These are phyloP conservation scores for Dione juno DNA, from an alignment of 2,888 invertebrate genomes.

Conservation along the genomic window DNA sequence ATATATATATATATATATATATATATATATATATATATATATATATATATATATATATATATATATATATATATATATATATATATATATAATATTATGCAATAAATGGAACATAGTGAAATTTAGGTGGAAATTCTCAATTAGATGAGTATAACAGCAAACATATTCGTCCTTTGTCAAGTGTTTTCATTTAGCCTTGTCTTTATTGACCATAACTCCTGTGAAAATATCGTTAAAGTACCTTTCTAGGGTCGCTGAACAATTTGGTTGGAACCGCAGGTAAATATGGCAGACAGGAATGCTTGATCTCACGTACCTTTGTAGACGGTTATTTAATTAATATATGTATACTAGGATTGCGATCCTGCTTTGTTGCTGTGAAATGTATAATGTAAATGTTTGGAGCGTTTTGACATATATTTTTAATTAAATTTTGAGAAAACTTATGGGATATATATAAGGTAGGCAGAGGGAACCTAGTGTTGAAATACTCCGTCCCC, in stretches of 20 bases:
- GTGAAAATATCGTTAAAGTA: slow-evolving; percentile 26
- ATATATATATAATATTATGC: neutral
- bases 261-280: slow-evolving; percentile 12
- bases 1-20: no score
- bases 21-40: no score
- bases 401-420: neutral
- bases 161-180: neutral
- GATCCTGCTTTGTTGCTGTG: neutral
- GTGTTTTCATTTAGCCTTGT: slow-evolving; percentile 21
- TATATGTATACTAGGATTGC: neutral
- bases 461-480: no score
- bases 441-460: no score
- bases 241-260: slow-evolving; percentile 22
- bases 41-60: no score
- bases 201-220: slow-evolving; percentile 28
- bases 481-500: no score
- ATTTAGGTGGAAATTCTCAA: slow-evolving; percentile 19
- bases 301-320: slow-evolving; percentile 25
- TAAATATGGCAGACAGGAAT: slow-evolving; percentile 20
- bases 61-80: no score
- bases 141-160: slow-evolving; percentile 8
- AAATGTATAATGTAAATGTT: neutral
- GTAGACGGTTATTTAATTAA: slow-evolving; percentile 25
- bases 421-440: neutral
- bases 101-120: neutral